Percentiles rank a stretch among this genome's conserved stretches.
phyloP scores from a whole-genome alignment of 2,797 vertebrate species.

The Champsocephalus esox region DNA sequence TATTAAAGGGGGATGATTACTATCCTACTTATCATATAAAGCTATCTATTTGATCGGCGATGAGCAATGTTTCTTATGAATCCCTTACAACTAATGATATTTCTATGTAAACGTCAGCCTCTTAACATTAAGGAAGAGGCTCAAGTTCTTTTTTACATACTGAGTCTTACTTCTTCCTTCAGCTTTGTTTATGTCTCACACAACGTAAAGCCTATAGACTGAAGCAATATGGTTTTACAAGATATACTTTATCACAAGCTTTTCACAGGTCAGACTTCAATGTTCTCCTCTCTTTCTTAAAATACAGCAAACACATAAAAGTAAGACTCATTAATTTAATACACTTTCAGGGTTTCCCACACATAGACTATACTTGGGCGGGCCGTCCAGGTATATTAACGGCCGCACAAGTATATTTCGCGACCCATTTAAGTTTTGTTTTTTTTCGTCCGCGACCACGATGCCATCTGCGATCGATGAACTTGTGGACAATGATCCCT shows the following conservation, averaged over 20 bases:
- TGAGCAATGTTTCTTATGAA: neutral
- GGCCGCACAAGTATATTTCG: too few species aligned
- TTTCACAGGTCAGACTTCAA: neutral
- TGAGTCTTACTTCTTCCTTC: constrained; percentile 9
- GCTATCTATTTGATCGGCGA: neutral
- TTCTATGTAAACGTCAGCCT: neutral
- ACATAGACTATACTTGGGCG: too few species aligned
- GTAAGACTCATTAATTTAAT: too few species aligned
- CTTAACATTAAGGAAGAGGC: neutral
- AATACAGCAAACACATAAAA: too few species aligned
- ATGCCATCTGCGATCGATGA: too few species aligned
- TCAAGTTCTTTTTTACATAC: constrained; percentile 6
- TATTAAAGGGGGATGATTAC: neutral
- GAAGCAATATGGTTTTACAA: neutral
- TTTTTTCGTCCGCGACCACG: too few species aligned
- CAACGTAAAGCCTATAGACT: constrained; percentile 1
- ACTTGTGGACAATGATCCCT: too few species aligned
- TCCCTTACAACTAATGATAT: neutral
- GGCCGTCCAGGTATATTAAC: too few species aligned
- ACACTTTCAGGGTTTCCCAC: too few species aligned
- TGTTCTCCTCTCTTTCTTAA: neutral
- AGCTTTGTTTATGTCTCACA: constrained; percentile 16
- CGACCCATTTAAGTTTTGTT: too few species aligned
- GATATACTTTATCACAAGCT: constrained; percentile 3
- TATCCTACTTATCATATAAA: neutral